Conservation (phyloP, 2,797 vertebrate species). For the Sebastes iracundus region DNA sequence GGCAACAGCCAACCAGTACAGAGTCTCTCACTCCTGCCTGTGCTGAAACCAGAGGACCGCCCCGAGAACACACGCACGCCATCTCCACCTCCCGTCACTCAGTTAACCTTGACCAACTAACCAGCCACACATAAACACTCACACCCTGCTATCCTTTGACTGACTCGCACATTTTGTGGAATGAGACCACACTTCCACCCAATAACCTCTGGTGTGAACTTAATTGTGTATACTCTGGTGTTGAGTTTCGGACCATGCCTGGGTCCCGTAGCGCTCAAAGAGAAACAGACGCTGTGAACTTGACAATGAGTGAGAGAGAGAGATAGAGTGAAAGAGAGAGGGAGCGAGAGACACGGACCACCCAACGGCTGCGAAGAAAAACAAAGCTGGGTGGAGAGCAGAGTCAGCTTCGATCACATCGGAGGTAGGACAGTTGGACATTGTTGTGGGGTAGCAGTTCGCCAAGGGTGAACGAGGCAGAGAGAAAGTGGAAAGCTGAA, state of each 20-base stretch:
- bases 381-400: conserved; percentile 68
- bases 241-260: conserved; percentile 65
- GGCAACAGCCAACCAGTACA: conserved; percentile 23
- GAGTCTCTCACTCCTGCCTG: not conserved
- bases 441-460: conserved; percentile 41
- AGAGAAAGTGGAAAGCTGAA: not conserved
- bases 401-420: conserved; percentile 65
- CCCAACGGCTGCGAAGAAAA: conserved; percentile 76
- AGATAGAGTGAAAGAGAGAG: conserved; percentile 22
- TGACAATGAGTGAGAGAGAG: conserved; percentile 65
- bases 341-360: conserved; percentile 67
- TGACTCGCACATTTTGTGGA: conserved; percentile 68
- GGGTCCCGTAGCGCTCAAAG: conserved; percentile 58
- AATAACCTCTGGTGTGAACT: conserved; percentile 79
- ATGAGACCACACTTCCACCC: conserved; percentile 69
- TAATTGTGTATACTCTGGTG: conserved; percentile 79
- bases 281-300: conserved; percentile 73
- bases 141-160: conserved; percentile 54
- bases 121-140: conserved; percentile 51
- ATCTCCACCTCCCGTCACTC: conserved; percentile 24
- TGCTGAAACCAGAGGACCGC: conserved; percentile 21
- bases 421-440: conserved; percentile 50
- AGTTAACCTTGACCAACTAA: conserved; percentile 75
- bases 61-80: not conserved
- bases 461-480: conserved; percentile 15